phyloP scores from a whole-genome alignment of 2,797 vertebrate genomes.

The Coracias cyanogaster region DNA sequence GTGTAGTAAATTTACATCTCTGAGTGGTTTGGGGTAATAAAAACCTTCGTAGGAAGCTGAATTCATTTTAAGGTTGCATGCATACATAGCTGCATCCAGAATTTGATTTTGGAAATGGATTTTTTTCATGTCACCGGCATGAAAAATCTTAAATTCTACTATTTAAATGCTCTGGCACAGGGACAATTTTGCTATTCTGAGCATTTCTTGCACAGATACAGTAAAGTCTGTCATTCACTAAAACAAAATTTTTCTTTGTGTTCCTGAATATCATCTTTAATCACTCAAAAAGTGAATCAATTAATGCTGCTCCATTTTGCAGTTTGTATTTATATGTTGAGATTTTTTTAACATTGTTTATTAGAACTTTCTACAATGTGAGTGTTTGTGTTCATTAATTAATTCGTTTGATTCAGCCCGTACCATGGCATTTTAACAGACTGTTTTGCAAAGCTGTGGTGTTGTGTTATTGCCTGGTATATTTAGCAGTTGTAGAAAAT shows the following conservation, averaged over 20 bases:
- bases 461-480: background rate
- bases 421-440: background rate
- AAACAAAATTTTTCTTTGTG: background rate
- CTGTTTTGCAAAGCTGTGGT: background rate
- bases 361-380: background rate
- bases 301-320: background rate
- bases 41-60: background rate
- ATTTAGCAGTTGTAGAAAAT: background rate
- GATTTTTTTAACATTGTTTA: background rate
- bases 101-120: background rate
- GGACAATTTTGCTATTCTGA: background rate
- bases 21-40: background rate
- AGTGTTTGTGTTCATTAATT: background rate
- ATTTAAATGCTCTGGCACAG: background rate
- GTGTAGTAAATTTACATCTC: constrained; percentile 22
- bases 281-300: background rate
- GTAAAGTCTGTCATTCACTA: background rate
- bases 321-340: background rate
- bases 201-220: background rate
- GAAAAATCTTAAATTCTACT: background rate
- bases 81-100: background rate
- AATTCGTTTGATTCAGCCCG: background rate
- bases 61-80: background rate
- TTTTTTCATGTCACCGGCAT: background rate
- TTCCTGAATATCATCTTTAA: background rate